Evolutionary conservation across 2,797 vertebrate genomes (phyloP), one percentile per base, ranked within the genome.

Genomic region (Poecile montanus): DNA sequence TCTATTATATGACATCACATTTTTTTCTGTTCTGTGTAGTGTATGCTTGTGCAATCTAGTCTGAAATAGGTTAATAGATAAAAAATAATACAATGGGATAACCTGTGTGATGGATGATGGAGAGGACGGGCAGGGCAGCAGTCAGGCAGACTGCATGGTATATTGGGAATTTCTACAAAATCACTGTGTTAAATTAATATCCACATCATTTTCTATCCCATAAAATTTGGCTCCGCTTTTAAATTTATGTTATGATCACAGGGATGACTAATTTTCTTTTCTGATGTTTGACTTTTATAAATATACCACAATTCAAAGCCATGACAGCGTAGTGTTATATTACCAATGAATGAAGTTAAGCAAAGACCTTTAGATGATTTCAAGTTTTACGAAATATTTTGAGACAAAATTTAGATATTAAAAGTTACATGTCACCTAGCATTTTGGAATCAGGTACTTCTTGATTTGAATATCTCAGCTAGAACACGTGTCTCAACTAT

Each of bases 251-350:
- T 89, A 74, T 56, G 48, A 54, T 73, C 26, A 7, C 29, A 36
- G 29, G 53, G 58, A 93, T 42, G 63, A 79, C 26, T 67, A 87
- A 91, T 92, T 92, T 90, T 79, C 66, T 83, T 76, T 91, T 91
- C 65, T 83, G 40, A 57, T 78, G 27, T 58, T 84, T 90, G 88
- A 90, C 53, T 90, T 91, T 48, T 78, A 73, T 66, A 93, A 86
- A 78, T 60, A 42, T 66, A 47, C 19, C 2, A 9, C 85, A 88
- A 91, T 77, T 94, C 53, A 87, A 61, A 74, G 7, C 32, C 0
- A 0, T 92, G 75, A 44, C 61, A 63, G 25, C 71, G 17, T 19
- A 40, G 30, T 75, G 22, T 60, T 82, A 38, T 38, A 56, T 89
- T 71, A 47, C 7, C 30, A 40, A 63, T 61, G 45, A 83, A 71